Conservation (phyloP, 2,888 invertebrate genomes). For the Leptopilina drosophilae region DNA sequence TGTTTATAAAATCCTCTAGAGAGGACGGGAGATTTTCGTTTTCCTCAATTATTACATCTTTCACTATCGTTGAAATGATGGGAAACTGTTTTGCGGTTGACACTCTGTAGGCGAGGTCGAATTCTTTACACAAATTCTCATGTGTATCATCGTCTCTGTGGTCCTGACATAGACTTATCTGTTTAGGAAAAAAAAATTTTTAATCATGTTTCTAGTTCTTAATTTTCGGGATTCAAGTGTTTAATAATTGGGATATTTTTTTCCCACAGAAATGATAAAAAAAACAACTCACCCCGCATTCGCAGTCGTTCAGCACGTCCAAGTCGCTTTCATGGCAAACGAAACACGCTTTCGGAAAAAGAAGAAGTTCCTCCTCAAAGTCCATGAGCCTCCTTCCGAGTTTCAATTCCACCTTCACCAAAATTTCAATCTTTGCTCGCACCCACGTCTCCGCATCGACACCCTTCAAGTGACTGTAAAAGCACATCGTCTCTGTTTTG, state of each 20-base stretch:
- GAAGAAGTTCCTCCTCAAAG: conserved; percentile 2
- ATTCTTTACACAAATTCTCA: neutral
- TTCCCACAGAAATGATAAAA: too few species aligned
- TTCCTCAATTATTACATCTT: neutral
- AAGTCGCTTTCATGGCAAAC: neutral
- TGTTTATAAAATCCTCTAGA: neutral
- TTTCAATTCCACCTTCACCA: neutral
- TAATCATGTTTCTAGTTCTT: neutral
- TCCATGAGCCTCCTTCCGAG: conserved; percentile 5
- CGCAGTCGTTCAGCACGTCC: neutral
- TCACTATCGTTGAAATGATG: neutral
- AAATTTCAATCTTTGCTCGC: neutral
- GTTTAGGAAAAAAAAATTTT: neutral
- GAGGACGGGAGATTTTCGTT: neutral
- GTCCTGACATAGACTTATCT: neutral
- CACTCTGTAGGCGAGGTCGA: neutral
- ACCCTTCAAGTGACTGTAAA: neutral
- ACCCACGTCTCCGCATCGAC: neutral
- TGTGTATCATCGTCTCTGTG: neutral
- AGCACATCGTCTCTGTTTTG: conserved; percentile 43
- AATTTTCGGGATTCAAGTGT: too few species aligned
- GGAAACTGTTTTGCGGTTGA: neutral
- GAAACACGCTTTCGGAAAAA: conserved; percentile 15
- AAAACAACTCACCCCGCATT: conserved; percentile 5
- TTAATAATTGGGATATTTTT: too few species aligned